These are phyloP conservation scores for Caenorhabditis angaria DNA, from an alignment of 2,888 invertebrate species.

Conservation along the genomic window DNA sequence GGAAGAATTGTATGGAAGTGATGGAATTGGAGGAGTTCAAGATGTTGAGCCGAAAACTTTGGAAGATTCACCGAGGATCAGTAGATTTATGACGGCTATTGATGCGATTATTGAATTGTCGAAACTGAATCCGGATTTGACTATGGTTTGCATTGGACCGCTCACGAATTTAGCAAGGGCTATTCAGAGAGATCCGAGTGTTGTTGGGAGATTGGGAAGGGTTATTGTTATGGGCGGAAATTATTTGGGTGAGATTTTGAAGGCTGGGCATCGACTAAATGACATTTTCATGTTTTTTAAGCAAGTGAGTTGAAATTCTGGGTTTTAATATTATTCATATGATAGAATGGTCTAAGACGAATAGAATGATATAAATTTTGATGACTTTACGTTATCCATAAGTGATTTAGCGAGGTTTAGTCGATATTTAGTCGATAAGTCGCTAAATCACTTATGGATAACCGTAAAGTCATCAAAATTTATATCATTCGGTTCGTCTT, in stretches of 20 bases:
- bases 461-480: too few species aligned
- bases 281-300: too few species aligned
- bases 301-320: too few species aligned
- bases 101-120: conserved; percentile 35
- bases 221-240: conserved; percentile 71
- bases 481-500: too few species aligned
- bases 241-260: conserved; percentile 55
- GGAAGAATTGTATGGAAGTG: conserved; percentile 57
- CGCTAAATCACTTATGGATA: too few species aligned
- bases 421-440: too few species aligned
- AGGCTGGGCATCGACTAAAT: too few species aligned
- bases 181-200: conserved; percentile 72
- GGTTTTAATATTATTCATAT: too few species aligned
- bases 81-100: conserved; percentile 3
- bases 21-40: conserved; percentile 59
- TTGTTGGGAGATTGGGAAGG: conserved; percentile 61
- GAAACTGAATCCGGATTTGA: conserved; percentile 5
- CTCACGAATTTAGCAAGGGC: conserved; percentile 75
- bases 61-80: background rate
- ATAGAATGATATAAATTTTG: too few species aligned
- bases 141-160: conserved; percentile 70
- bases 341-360: too few species aligned
- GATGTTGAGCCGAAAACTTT: background rate
- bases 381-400: too few species aligned
- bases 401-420: too few species aligned